Percentiles rank a stretch among this genome's conserved stretches.
Conservation (phyloP, 2,888 invertebrate species). For the Xestia sexstrigata region DNA sequence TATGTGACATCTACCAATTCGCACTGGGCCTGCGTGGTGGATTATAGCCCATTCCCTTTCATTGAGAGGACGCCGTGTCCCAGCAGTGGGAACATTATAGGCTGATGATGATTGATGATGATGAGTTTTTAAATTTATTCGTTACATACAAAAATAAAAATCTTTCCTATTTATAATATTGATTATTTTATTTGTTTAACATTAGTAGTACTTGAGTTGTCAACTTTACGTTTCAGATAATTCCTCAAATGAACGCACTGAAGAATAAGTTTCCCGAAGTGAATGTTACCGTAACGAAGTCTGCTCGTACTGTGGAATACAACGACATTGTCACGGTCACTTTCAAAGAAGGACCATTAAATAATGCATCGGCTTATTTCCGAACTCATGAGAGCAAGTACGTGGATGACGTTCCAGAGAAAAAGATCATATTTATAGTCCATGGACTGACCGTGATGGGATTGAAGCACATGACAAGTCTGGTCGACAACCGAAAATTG, state of each 20-base stretch:
- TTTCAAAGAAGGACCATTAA: conserved; percentile 61
- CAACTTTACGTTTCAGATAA: conserved; percentile 70
- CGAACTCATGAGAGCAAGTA: conserved; percentile 77
- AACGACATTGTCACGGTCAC: conserved; percentile 81
- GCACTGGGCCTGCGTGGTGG: too few species aligned
- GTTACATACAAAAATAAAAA: too few species aligned
- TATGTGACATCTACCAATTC: too few species aligned
- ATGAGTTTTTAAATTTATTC: too few species aligned
- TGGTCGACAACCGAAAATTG: conserved; percentile 62
- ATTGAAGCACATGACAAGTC: conserved; percentile 62
- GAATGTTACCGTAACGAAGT: conserved; percentile 73
- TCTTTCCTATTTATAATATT: too few species aligned
- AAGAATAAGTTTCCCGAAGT: conserved; percentile 65
- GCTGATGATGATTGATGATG: too few species aligned
- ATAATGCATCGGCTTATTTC: conserved; percentile 57
- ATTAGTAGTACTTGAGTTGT: neutral
- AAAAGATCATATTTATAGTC: conserved; percentile 84
- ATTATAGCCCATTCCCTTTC: too few species aligned
- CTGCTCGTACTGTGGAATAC: conserved; percentile 80
- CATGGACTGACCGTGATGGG: conserved; percentile 82
- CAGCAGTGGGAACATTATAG: too few species aligned
- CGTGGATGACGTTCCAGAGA: conserved; percentile 76
- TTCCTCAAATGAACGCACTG: conserved; percentile 68
- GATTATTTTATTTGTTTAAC: neutral
- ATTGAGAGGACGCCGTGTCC: too few species aligned